These are phyloP conservation scores for Athalia rosae DNA, from an alignment of 2,888 invertebrate genomes.

Conservation along the genomic window DNA sequence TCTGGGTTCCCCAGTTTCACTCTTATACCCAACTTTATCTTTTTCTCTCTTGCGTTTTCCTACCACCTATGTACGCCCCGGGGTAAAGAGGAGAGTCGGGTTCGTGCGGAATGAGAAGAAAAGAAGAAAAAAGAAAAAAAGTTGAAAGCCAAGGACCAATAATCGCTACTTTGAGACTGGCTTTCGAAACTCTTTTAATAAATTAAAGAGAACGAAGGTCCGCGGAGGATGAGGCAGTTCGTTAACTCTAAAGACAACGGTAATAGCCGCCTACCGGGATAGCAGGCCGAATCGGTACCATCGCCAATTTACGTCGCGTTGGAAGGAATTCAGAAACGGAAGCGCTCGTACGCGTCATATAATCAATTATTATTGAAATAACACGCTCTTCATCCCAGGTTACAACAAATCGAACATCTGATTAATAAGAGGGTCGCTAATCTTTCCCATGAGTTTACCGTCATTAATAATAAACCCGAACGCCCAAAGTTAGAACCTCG, in stretches of 20 bases:
- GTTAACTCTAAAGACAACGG: constrained; percentile 42
- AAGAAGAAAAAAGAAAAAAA: neutral
- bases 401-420: too few relatives aligned
- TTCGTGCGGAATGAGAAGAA: neutral
- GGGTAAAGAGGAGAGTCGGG: constrained; percentile 3
- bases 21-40: neutral
- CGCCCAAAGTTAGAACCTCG: too few relatives aligned
- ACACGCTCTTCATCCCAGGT: neutral
- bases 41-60: constrained; percentile 3
- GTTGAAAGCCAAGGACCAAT: neutral
- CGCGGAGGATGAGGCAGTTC: constrained; percentile 26
- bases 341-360: neutral
- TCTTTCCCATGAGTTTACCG: too few relatives aligned
- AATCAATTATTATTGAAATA: neutral
- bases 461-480: too few relatives aligned
- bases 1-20: neutral
- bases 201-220: constrained; percentile 21
- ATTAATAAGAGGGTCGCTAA: too few relatives aligned
- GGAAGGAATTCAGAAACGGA: constrained; percentile 31
- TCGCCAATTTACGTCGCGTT: constrained; percentile 29
- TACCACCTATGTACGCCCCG: neutral
- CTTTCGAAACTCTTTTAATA: constrained; percentile 43
- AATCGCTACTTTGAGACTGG: constrained; percentile 37
- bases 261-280: constrained; percentile 31
- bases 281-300: constrained; percentile 7